phyloP scores from a whole-genome alignment of 2,113 vertebrate species.

The Lipophrys pholis region DNA sequence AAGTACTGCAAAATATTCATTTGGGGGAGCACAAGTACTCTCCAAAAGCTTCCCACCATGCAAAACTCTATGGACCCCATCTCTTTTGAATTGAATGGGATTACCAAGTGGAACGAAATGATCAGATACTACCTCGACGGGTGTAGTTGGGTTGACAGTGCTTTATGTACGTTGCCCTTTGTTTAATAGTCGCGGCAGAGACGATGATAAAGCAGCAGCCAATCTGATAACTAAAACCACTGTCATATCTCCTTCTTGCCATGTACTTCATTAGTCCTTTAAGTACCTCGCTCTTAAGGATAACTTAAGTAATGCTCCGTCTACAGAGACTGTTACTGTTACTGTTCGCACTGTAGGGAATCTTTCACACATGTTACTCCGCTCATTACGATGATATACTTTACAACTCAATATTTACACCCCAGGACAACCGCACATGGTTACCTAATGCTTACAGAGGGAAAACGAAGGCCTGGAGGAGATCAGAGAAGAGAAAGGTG shows the following conservation, averaged over 20 bases:
- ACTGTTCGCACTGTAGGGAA: slow-evolving; percentile 3
- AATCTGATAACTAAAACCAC: slow-evolving; percentile 7
- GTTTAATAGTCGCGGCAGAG: neutral
- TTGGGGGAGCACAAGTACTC: neutral
- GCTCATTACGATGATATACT: slow-evolving; percentile 61
- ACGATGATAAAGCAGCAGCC: slow-evolving; percentile 5
- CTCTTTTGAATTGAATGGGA: slow-evolving; percentile 24
- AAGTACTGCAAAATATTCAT: neutral
- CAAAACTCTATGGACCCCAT: neutral
- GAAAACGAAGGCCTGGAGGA: slow-evolving; percentile 29
- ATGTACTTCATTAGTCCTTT: slow-evolving; percentile 20
- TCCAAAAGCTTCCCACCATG: slow-evolving; percentile 7
- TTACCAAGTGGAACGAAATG: slow-evolving; percentile 6
- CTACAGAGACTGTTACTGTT: slow-evolving; percentile 9
- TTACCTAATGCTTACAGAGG: slow-evolving; percentile 49
- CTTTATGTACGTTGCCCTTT: neutral
- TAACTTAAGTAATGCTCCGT: slow-evolving; percentile 20
- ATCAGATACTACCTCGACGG: slow-evolving; percentile 4
- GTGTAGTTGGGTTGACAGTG: slow-evolving; percentile 5
- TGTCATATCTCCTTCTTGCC: slow-evolving; percentile 27
- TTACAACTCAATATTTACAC: slow-evolving; percentile 65
- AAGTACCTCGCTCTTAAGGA: slow-evolving; percentile 12
- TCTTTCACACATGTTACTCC: slow-evolving; percentile 15
- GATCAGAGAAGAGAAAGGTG: slow-evolving; percentile 52
- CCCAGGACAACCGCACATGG: slow-evolving; percentile 52